phyloP scores from a whole-genome alignment of 2,888 invertebrate genomes.

The Lasioglossum leucozonium region DNA sequence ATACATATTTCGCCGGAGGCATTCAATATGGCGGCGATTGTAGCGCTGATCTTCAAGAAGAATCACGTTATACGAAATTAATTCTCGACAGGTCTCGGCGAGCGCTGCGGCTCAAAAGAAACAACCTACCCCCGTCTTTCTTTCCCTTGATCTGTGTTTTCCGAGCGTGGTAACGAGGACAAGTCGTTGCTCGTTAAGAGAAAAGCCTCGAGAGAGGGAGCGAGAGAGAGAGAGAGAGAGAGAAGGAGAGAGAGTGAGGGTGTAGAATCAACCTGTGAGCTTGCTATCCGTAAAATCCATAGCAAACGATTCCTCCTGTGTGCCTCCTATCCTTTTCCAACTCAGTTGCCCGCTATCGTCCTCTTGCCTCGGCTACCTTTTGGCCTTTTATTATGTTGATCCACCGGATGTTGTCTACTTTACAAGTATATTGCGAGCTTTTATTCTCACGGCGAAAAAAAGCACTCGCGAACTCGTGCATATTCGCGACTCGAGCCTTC shows the following conservation, averaged over 20 bases:
- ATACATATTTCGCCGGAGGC: neutral
- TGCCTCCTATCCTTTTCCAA: conserved; percentile 50
- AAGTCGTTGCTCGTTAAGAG: conserved; percentile 75
- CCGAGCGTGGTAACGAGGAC: conserved; percentile 73
- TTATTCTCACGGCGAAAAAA: conserved; percentile 35
- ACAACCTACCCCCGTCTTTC: conserved; percentile 51
- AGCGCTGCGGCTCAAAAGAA: conserved; percentile 60
- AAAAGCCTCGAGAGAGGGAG: conserved; percentile 55
- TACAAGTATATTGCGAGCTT: conserved; percentile 59
- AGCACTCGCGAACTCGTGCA: neutral
- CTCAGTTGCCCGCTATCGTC: conserved; percentile 41
- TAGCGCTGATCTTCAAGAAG: conserved; percentile 20
- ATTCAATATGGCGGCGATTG: neutral
- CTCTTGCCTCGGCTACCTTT: conserved; percentile 51
- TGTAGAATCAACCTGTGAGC: conserved; percentile 53
- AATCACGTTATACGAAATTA: conserved; percentile 54
- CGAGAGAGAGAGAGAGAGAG: neutral
- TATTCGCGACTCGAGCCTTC: conserved; percentile 25
- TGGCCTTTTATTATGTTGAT: conserved; percentile 66
- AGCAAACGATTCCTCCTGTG: conserved; percentile 51
- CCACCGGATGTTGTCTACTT: conserved; percentile 60
- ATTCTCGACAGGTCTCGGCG: conserved; percentile 54
- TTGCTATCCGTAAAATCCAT: conserved; percentile 56
- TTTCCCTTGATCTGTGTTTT: conserved; percentile 67
- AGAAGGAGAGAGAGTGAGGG: neutral